phyloP scores from a whole-genome alignment of 2,113 vertebrate genomes.

The Cathartes aura region DNA sequence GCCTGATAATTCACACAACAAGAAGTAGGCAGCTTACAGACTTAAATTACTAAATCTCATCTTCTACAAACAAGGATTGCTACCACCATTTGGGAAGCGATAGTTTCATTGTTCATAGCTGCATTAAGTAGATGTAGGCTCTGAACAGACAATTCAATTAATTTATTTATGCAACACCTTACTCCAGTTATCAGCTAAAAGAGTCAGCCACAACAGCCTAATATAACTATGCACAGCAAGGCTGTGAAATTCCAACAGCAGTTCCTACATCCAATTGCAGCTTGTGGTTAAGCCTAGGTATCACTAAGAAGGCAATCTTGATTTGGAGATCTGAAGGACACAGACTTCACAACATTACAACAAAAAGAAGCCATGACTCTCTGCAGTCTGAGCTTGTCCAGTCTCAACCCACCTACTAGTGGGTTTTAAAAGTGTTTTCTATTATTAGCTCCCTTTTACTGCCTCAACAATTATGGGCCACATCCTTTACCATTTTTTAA shows the following conservation, averaged over 20 bases:
- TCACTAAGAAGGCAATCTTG: background rate
- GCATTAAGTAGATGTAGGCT: background rate
- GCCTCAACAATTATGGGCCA: background rate
- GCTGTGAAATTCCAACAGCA: background rate
- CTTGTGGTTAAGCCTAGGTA: background rate
- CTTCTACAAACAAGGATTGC: background rate
- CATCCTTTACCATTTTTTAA: background rate
- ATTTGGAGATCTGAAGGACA: background rate
- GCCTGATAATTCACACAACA: background rate
- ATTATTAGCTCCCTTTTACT: background rate
- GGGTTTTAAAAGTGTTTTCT: background rate
- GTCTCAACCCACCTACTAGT: background rate
- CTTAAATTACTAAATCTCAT: background rate
- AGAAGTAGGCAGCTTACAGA: background rate
- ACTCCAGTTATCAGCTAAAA: background rate
- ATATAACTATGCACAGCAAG: background rate
- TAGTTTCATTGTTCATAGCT: background rate
- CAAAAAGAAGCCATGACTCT: background rate
- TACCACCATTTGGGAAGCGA: background rate
- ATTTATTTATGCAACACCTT: background rate
- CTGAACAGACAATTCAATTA: background rate
- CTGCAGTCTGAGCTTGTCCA: background rate
- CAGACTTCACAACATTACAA: background rate
- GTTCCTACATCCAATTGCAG: background rate
- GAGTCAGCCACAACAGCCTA: background rate